Conservation (phyloP, 2,113 vertebrate genomes). For the Mixornis gularis region DNA sequence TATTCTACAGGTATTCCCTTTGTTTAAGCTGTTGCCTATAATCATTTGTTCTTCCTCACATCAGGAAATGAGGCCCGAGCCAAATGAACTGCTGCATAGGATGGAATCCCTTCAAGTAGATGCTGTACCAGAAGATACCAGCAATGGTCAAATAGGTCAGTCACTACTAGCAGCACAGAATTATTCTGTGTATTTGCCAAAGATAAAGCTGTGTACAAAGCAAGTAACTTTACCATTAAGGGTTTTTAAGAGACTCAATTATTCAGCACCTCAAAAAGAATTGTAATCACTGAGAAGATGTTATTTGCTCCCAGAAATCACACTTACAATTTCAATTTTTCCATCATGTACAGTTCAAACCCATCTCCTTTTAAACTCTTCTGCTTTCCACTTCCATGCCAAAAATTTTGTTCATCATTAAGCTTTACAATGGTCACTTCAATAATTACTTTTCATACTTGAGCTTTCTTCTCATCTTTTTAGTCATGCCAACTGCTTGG, state of each 20-base stretch:
- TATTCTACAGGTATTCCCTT: neutral
- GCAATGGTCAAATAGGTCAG: slow-evolving; percentile 65
- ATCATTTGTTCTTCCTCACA: neutral
- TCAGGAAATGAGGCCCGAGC: slow-evolving; percentile 73
- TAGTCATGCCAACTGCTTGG: neutral
- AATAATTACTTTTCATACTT: neutral
- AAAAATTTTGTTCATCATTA: neutral
- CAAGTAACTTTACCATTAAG: neutral
- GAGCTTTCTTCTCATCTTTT: neutral
- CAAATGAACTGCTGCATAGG: slow-evolving; percentile 73
- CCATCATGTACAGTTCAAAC: neutral
- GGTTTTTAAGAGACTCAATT: neutral
- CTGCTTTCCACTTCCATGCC: neutral
- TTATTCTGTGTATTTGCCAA: neutral
- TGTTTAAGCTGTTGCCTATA: neutral
- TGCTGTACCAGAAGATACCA: slow-evolving; percentile 48
- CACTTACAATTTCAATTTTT: neutral
- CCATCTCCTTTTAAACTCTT: neutral
- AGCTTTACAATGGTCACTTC: neutral
- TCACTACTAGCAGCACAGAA: neutral
- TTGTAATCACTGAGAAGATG: neutral
- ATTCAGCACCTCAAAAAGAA: neutral
- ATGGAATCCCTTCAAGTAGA: slow-evolving; percentile 80
- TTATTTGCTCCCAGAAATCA: neutral
- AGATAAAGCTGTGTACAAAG: neutral